phyloP scores from a whole-genome alignment of 2,113 vertebrate species.

The Lethenteron camtschaticum region DNA sequence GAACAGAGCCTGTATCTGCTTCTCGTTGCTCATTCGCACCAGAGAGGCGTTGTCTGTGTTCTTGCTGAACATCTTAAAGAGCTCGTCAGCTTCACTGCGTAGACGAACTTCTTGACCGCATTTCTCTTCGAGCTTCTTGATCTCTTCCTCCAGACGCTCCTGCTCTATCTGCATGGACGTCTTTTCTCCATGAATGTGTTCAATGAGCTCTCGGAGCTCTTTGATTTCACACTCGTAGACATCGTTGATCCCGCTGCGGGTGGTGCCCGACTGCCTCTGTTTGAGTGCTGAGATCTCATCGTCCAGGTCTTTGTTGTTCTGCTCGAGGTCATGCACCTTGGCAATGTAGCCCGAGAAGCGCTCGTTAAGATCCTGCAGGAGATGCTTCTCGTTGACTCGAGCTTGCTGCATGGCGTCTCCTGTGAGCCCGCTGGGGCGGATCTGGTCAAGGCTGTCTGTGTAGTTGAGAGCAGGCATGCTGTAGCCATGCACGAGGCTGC shows the following conservation, averaged over 20 bases:
- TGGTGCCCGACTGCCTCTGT: conserved; percentile 15
- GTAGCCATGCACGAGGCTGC: too few relatives aligned
- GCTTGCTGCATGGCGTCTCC: too few relatives aligned
- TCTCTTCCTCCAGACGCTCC: conserved; percentile 21
- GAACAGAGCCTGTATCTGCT: conserved; percentile 16
- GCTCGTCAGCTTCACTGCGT: conserved; percentile 16
- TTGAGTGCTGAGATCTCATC: conserved; percentile 20
- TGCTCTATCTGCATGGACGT: conserved; percentile 20
- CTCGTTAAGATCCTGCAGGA: conserved; percentile 25
- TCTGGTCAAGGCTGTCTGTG: too few relatives aligned
- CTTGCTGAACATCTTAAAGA: conserved; percentile 17
- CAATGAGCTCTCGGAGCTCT: conserved; percentile 18
- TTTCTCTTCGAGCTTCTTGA: conserved; percentile 15
- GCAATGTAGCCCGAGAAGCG: conserved; percentile 29
- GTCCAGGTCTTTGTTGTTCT: conserved; percentile 23
- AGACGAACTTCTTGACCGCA: conserved; percentile 12
- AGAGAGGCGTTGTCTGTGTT: conserved; percentile 13
- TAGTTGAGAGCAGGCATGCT: too few relatives aligned
- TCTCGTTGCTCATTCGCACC: conserved; percentile 1
- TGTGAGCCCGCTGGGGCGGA: too few relatives aligned
- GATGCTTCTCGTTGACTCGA: conserved; percentile 19
- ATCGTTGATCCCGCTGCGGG: conserved; percentile 20
- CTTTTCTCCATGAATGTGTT: conserved; percentile 21
- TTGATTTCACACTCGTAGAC: conserved; percentile 9
- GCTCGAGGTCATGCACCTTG: conserved; percentile 26